A percentile compares a stretch with the other conserved stretches of the same genome.
phyloP scores from a whole-genome alignment of 2,797 vertebrate genomes.

The Acanthurus lineatus region DNA sequence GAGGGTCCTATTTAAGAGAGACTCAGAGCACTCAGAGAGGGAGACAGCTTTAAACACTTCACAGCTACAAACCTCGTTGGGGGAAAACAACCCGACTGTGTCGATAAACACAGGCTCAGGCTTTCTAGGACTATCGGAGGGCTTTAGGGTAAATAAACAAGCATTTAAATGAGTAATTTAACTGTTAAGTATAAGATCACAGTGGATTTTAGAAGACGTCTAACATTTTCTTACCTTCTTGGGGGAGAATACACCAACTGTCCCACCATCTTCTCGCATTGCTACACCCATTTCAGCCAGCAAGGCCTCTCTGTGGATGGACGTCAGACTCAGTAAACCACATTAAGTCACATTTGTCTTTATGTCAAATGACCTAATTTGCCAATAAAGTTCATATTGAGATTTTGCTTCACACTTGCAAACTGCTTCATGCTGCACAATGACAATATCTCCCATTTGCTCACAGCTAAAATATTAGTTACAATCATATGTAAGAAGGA shows the following conservation, averaged over 20 bases:
- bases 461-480: background rate
- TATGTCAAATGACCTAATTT: background rate
- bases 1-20: conserved; percentile 33
- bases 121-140: conserved; percentile 80
- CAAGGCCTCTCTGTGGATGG: conserved; percentile 91
- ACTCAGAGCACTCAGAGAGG: conserved; percentile 66
- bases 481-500: background rate
- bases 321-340: background rate
- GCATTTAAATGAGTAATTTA: conserved; percentile 45
- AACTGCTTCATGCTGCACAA: background rate
- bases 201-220: background rate
- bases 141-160: conserved; percentile 78
- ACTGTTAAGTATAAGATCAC: background rate
- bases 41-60: conserved; percentile 67
- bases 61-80: conserved; percentile 90
- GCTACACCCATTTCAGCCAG: conserved; percentile 99
- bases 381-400: background rate
- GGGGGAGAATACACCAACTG: conserved; percentile 96
- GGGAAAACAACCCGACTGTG: conserved; percentile 90
- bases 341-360: background rate
- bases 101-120: conserved; percentile 89
- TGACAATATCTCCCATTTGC: background rate
- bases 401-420: background rate
- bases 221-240: conserved; percentile 90
- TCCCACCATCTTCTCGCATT: conserved; percentile 98